phyloP scores from a whole-genome alignment of 2,797 vertebrate species.

The Chromobotia macracanthus region DNA sequence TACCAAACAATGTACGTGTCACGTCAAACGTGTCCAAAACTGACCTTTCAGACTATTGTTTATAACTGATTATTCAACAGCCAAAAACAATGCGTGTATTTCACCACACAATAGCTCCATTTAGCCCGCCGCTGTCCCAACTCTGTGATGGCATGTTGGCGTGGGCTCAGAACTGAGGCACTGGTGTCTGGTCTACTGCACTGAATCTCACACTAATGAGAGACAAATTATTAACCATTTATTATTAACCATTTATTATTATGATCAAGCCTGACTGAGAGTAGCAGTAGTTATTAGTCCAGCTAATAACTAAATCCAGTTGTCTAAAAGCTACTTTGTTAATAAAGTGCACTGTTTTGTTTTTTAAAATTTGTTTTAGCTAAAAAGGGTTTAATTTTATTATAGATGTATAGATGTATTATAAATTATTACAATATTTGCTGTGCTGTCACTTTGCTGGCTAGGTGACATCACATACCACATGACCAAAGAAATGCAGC shows the following conservation, averaged over 20 bases:
- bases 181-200: background rate
- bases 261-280: too few relatives aligned
- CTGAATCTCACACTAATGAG: background rate
- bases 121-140: background rate
- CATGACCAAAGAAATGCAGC: background rate
- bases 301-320: too few relatives aligned
- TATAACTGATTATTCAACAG: background rate
- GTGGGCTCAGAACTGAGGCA: background rate
- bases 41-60: constrained; percentile 21
- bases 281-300: too few relatives aligned
- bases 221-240: background rate
- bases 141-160: background rate
- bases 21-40: background rate
- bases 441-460: too few relatives aligned
- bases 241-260: too few relatives aligned
- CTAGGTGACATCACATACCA: background rate
- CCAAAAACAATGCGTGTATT: constrained; percentile 4
- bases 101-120: constrained; percentile 5
- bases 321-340: too few relatives aligned
- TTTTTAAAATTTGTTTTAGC: background rate
- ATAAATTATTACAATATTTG: too few relatives aligned
- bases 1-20: background rate
- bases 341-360: too few relatives aligned
- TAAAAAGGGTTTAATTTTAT: too few relatives aligned
- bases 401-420: too few relatives aligned